Evolutionary conservation across 64 coral and sea anemone genomes (phyloP).

Genomic region (Montipora capricornis): DNA sequence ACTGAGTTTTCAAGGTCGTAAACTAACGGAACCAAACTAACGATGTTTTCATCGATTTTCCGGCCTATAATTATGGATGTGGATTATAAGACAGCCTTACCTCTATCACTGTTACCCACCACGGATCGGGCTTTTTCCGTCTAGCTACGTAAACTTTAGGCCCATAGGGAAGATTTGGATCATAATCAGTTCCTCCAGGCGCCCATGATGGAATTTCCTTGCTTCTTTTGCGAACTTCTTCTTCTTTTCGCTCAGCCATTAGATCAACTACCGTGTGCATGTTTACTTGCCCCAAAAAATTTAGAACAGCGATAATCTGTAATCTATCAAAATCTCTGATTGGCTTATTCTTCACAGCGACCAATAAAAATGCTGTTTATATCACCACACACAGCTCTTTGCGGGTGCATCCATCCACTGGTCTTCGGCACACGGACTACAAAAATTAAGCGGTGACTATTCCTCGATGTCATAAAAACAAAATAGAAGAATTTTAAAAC

Average conservation of each 20-base stretch:
- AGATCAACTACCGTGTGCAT: constrained; percentile 80
- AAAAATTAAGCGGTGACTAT: no score
- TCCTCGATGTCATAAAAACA: no score
- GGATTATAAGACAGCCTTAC: constrained; percentile 24
- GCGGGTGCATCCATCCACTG: no score
- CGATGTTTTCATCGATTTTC: background rate
- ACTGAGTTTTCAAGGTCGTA: no score
- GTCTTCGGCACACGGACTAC: no score
- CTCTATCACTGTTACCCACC: constrained; percentile 97
- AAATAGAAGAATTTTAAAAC: no score
- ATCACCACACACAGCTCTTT: background rate
- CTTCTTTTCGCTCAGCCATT: constrained; percentile 70
- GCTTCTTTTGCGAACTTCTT: constrained; percentile 82
- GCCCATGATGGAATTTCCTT: constrained; percentile 91
- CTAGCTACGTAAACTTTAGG: constrained; percentile 94
- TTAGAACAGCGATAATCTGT: background rate
- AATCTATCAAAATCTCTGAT: constrained; percentile 69
- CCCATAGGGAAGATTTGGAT: constrained; percentile 92
- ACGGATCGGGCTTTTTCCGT: constrained; percentile 92
- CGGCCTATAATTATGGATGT: background rate
- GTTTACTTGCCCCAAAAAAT: background rate
- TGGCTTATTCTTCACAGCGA: constrained; percentile 9
- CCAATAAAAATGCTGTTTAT: constrained; percentile 76
- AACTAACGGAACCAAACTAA: no score
- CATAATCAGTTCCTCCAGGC: constrained; percentile 90